These are phyloP conservation scores for Epinotia nisella DNA, from an alignment of 2,888 invertebrate genomes.

Conservation along the genomic window DNA sequence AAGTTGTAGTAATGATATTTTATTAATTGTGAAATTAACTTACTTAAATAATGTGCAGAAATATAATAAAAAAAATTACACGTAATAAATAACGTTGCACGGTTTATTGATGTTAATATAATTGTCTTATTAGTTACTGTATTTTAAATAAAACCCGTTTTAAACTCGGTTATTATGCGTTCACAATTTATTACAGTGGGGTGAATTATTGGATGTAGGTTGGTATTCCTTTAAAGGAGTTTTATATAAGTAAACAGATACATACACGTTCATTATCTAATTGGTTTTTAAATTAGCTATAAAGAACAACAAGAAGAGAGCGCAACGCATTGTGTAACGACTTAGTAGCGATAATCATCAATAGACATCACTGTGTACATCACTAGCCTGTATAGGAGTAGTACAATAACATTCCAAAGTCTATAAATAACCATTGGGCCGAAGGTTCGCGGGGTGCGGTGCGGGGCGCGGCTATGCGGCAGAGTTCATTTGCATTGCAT, in stretches of 20 bases:
- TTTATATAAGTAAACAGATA: background rate
- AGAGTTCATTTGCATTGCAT: conserved; percentile 75
- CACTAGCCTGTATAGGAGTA: conserved; percentile 62
- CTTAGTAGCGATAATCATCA: conserved; percentile 24
- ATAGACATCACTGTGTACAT: conserved; percentile 52
- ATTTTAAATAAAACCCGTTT: too few species aligned
- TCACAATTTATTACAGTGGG: background rate
- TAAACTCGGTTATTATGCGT: background rate
- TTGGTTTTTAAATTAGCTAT: background rate
- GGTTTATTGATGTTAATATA: too few species aligned
- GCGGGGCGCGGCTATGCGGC: conserved; percentile 57
- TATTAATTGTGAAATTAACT: too few species aligned
- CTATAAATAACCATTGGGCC: conserved; percentile 73
- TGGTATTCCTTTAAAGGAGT: background rate
- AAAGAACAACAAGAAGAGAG: background rate
- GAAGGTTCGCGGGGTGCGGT: conserved; percentile 58
- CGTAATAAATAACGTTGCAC: too few species aligned
- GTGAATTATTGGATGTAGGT: too few species aligned
- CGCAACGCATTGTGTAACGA: conserved; percentile 12
- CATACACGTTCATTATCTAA: background rate
- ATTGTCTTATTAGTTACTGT: too few species aligned
- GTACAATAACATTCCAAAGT: conserved; percentile 75
- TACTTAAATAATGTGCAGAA: background rate
- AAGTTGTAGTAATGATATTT: conserved; percentile 9
- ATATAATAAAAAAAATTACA: too few species aligned